Evolutionary conservation across 2,797 vertebrate species (phyloP).

Genomic region (Lemur catta): DNA sequence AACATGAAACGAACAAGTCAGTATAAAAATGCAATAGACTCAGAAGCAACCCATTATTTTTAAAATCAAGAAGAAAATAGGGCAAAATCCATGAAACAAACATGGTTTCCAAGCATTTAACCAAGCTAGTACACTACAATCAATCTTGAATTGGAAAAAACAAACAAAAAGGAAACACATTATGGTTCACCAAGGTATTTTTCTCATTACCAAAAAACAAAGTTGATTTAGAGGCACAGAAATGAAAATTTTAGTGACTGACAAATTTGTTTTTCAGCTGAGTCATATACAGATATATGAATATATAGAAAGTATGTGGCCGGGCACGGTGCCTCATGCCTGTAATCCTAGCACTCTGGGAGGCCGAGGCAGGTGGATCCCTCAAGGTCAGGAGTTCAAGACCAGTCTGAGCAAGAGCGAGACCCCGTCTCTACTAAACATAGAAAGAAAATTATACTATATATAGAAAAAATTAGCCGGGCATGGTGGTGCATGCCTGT

Average conservation of each 20-base stretch:
- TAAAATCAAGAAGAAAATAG: background rate
- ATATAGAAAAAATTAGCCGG: no score
- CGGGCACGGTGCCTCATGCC: no score
- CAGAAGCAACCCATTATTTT: background rate
- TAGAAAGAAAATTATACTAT: no score
- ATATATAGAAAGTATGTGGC: background rate
- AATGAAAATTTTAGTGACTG: background rate
- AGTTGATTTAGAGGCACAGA: background rate
- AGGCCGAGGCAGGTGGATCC: no score
- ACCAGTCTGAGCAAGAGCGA: no score
- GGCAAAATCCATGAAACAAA: background rate
- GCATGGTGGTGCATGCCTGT: no score
- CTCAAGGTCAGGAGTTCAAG: no score
- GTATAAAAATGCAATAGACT: background rate
- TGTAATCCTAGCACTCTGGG: no score
- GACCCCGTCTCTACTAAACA: no score
- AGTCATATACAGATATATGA: background rate
- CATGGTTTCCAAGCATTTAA: slow-evolving; percentile 5
- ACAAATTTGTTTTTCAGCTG: slow-evolving; percentile 7
- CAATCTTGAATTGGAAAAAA: background rate
- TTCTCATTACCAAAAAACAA: background rate
- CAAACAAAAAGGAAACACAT: background rate
- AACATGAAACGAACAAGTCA: background rate
- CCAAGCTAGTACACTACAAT: background rate
- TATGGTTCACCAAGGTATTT: background rate